Evolutionary conservation across 2,797 vertebrate species (phyloP).

Genomic region (Peromyscus aztecus): DNA sequence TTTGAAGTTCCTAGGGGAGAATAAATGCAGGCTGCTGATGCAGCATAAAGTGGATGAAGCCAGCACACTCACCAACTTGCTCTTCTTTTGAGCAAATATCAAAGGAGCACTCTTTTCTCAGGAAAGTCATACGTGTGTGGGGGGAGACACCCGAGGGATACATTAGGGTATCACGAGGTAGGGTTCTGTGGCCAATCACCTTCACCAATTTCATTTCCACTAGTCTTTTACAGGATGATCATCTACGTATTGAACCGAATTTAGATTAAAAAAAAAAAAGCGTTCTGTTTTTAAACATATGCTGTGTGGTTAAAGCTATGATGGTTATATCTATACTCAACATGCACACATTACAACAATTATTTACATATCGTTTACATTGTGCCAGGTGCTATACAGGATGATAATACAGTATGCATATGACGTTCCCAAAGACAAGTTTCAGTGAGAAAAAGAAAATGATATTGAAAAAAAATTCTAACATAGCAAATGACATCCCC

Average conservation of each 20-base stretch:
- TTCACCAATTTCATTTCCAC: not conserved
- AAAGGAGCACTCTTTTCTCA: not conserved
- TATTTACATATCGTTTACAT: not conserved
- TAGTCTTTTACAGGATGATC: not conserved
- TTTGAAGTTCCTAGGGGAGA: slow-evolving; percentile 45
- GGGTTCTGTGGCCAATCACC: not conserved
- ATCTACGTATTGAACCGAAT: not conserved
- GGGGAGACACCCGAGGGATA: not conserved
- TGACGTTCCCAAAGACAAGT: not conserved
- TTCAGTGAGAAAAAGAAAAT: not conserved
- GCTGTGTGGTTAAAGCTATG: not conserved
- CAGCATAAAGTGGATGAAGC: too few species aligned
- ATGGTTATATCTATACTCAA: not conserved
- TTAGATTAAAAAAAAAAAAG: not conserved
- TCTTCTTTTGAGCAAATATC: not conserved
- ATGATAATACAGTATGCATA: not conserved
- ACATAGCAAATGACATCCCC: not conserved
- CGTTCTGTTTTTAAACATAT: not conserved
- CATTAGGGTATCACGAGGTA: not conserved
- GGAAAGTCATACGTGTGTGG: not conserved
- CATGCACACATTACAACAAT: not conserved
- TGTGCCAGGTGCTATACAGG: not conserved
- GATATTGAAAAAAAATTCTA: not conserved
- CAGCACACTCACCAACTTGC: not conserved
- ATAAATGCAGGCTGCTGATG: not conserved